Evolutionary conservation across 1,140 invertebrate genomes (phyloP), one percentile per base, ranked within the genome.

Genomic region (Aplysia californica): DNA sequence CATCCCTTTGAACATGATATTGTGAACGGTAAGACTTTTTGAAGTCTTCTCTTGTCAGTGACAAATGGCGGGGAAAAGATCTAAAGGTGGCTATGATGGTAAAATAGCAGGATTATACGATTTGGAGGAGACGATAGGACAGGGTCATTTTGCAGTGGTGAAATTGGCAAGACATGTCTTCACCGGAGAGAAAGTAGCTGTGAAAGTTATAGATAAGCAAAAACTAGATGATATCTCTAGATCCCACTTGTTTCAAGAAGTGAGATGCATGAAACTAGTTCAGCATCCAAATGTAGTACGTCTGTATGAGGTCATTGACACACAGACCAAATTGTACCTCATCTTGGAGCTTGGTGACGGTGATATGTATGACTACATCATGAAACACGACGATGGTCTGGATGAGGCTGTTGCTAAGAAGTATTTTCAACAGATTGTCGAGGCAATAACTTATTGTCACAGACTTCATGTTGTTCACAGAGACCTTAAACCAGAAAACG

Each of bases 331-430:
- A 81, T 82, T 92, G 35, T 92, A 92, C 82, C 80, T 99, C 84
- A 98, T 99, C 86, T 91, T 99, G 83, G 98, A 99, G 92, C 91
- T 99, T 77, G 98, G 96, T n/a, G 97, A 99, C 92, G 98, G 97
- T 41, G 98, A 99, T 92, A 93, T 99, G 84, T 99, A 99, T 90
- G 98, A 99, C 91, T 98, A 98, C 89, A 99, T 99, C 85, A 98
- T 99, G 95, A 94, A 95, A 89, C 96, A 98, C 89, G 96, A 91
- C 84, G 89, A 90, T 81, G 93, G 93, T 72, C 85, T 94, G 26
- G 90, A 91, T 39, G 93, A 94, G 86, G 87, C 88, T 35, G 83
- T 95, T 74, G 97, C 97, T 64, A 94, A 95, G 86, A 95, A 95
- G 87, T 99, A 99, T 91, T 98, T 97, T 89, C 87, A 86, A 72